These are phyloP conservation scores for Neoascia interrupta DNA, from an alignment of 2,888 invertebrate genomes.

Conservation along the genomic window DNA sequence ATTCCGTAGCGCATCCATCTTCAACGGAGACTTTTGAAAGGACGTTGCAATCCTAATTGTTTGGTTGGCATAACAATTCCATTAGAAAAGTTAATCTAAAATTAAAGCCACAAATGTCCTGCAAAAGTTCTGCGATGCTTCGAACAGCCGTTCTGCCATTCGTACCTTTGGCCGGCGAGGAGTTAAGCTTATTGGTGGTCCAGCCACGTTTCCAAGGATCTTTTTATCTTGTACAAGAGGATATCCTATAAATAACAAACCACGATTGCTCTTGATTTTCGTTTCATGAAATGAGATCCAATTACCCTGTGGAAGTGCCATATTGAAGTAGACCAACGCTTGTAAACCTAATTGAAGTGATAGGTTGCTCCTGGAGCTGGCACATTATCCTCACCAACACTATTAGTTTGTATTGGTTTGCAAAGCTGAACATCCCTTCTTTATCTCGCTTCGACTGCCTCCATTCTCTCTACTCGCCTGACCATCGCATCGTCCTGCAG, in stretches of 20 bases:
- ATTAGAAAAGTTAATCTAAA: constrained; percentile 50
- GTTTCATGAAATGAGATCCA: constrained; percentile 32
- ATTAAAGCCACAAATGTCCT: constrained; percentile 47
- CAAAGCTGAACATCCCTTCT: too few species aligned
- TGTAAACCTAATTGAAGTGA: constrained; percentile 51
- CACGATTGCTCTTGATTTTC: constrained; percentile 28
- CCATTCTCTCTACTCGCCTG: neutral
- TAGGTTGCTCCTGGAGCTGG: neutral
- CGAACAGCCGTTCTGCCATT: too few species aligned
- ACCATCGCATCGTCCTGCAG: neutral
- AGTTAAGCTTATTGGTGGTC: too few species aligned
- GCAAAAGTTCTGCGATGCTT: neutral
- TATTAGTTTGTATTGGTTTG: constrained; percentile 8
- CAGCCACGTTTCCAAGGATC: too few species aligned
- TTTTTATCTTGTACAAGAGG: too few species aligned
- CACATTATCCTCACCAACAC: constrained; percentile 10
- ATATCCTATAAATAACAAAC: neutral
- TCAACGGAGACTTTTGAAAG: constrained; percentile 48
- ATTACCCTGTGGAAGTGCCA: constrained; percentile 40
- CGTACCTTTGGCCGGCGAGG: too few species aligned
- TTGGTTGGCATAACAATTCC: constrained; percentile 49
- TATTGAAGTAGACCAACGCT: constrained; percentile 57
- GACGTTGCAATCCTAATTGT: constrained; percentile 61
- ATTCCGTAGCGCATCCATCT: constrained; percentile 41
- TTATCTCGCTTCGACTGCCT: neutral